A percentile compares a stretch with the other conserved stretches of the same genome.
phyloP scores from a whole-genome alignment of 2,888 invertebrate species.

The Pandemis corylana region DNA sequence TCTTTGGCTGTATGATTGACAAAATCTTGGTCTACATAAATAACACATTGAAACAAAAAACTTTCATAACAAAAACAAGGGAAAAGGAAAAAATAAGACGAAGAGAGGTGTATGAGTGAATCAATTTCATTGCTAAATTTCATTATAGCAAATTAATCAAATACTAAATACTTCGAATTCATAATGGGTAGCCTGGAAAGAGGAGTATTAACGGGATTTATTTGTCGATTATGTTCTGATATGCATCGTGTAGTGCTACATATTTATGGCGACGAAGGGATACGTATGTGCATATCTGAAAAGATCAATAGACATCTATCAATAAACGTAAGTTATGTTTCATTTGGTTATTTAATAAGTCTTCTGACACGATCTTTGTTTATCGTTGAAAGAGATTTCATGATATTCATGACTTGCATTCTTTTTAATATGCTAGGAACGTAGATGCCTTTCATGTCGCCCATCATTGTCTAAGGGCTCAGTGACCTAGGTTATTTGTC shows the following conservation, averaged over 20 bases:
- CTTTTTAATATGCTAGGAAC: not conserved
- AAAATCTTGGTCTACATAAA: conserved; percentile 25
- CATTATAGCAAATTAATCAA: conserved; percentile 8
- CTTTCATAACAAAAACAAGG: conserved; percentile 41
- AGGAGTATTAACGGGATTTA: conserved; percentile 92
- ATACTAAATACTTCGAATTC: conserved; percentile 8
- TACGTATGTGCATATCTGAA: conserved; percentile 89
- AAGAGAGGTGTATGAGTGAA: conserved; percentile 15
- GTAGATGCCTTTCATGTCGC: not conserved
- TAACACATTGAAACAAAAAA: conserved; percentile 31
- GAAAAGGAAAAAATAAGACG: conserved; percentile 18
- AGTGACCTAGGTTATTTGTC: not conserved
- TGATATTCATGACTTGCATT: not conserved
- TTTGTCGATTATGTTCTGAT: conserved; percentile 94
- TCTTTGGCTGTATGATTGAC: conserved; percentile 10
- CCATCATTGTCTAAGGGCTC: not conserved
- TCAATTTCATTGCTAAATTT: conserved; percentile 9
- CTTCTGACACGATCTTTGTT: not conserved
- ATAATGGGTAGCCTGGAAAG: conserved; percentile 93
- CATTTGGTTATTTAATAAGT: not conserved
- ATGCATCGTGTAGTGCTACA: conserved; percentile 94
- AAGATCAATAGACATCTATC: conserved; percentile 93
- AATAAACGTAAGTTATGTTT: conserved; percentile 87
- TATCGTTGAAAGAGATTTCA: not conserved
- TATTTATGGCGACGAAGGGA: conserved; percentile 92